Base-by-base conservation (phyloP, 1,140 invertebrate species). In the Drosophila nigromelanica region DNA sequence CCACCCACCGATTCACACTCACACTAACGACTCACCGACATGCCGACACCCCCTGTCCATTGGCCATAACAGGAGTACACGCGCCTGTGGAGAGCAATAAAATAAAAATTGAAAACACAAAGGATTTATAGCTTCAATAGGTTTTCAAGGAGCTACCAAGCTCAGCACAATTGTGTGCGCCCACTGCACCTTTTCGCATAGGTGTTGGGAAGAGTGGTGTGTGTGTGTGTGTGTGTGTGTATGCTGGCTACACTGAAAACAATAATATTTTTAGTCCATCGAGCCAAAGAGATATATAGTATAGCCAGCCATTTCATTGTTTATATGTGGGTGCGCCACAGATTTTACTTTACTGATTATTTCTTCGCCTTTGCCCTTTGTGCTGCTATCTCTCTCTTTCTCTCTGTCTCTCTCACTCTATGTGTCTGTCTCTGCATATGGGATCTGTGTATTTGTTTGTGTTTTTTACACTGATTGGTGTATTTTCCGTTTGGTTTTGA, bases 51-150 rank as follows among this genome's bases (percentile, higher is more conserved):
- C n/a, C 2, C 11, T 50, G 48, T 15, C 45, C 45, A 14, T n/a
- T 63, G 40, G 75, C 69, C 52, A 67, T 51, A 58, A 63, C 39
- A 60, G 37, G 21, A 60, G 59, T 73, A 48, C 66, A 54, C 61
- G 70, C 50, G 80, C 55, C 79, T 82, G 78, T 72, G 73, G 79
- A 77, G 83, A 89, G 83, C 83, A 89, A 89, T 89, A 89, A 89
- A 89, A 89, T 89, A 89, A 89, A 89, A 89, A 89, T 89, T 89
- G 83, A 89, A 89, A 89, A 89, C 83, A 89, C 83, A 89, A 89
- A 89, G 83, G 83, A 89, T 89, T 89, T 89, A 89, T 89, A 89
- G 83, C 83, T 89, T 87, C 85, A 89, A 89, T 89, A 89, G 83
- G 83, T 89, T 89, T 89, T 89, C 85, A 89, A 89, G 83, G 80